These are phyloP conservation scores for Diadumene lineata DNA, from an alignment of 92 coral and sea anemone genomes.

Conservation along the genomic window DNA sequence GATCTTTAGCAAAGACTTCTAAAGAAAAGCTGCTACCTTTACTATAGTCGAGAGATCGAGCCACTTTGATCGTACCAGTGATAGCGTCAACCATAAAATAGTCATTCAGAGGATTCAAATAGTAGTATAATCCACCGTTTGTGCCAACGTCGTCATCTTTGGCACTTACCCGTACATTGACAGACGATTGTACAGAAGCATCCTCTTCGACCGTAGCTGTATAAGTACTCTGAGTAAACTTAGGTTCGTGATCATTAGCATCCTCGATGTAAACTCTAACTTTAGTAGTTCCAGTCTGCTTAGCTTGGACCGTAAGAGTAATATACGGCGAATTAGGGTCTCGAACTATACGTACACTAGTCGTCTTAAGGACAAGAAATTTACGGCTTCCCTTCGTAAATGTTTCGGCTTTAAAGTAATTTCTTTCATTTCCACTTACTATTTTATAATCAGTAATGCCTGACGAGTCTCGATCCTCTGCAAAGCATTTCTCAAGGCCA, in stretches of 20 bases:
- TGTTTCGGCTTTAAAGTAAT: conserved; percentile 52
- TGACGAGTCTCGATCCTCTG: conserved; percentile 66
- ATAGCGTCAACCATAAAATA: conserved; percentile 74
- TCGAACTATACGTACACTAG: conserved; percentile 45
- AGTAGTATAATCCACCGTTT: conserved; percentile 78
- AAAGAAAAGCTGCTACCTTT: conserved; percentile 19
- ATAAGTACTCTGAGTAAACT: conserved; percentile 40
- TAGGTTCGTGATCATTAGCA: conserved; percentile 57
- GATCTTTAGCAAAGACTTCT: conserved; percentile 56
- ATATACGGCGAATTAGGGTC: conserved; percentile 52
- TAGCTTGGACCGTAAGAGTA: conserved; percentile 62
- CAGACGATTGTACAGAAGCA: conserved; percentile 47
- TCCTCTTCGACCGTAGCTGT: conserved; percentile 51
- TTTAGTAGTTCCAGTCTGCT: conserved; percentile 50
- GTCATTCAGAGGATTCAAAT: conserved; percentile 14
- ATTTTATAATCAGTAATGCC: conserved; percentile 52
- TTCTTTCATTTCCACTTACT: conserved; percentile 70
- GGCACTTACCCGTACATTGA: conserved; percentile 58
- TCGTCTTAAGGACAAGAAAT: conserved; percentile 64
- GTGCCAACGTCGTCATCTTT: conserved; percentile 65
- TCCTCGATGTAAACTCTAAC: conserved; percentile 52
- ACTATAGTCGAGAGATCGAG: conserved; percentile 43
- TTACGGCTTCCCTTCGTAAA: conserved; percentile 35
- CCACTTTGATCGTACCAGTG: conserved; percentile 69
- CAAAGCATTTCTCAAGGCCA: conserved; percentile 73